Base-by-base conservation (phyloP, 2,797 vertebrate genomes). In the Eupleurogrammus muticus region DNA sequence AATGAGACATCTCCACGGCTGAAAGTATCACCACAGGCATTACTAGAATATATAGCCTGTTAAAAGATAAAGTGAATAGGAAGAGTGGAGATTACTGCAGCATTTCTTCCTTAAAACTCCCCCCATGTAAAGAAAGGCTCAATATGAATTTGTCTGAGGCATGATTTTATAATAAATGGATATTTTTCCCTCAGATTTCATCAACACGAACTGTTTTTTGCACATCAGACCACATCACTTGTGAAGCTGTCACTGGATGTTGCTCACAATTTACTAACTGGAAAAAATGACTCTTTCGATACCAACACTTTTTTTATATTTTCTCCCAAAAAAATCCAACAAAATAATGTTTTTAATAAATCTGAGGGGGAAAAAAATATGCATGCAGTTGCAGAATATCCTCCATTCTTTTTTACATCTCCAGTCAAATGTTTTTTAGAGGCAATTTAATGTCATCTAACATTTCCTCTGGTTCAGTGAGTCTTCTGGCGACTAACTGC, bases 1-100 rank as follows among this genome's bases (percentile, higher is more conserved):
- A 93, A 82, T 79, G 86, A 92, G 91, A 91, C 90, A 92, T 89
- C 84, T 72, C 80, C 77, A 68, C 24, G 76, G 71, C 88, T 85
- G 56, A 34, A 79, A 79, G 73, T 67, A 81, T 84, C 82, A 82
- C 76, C 47, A 32, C 54, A 8, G 69, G 81, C 79, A 81, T 84
- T 77, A 79, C n/a, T 36, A 73, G 70, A 75, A 87, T 81, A 83
- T 84, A 84, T 44, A 23, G 63, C 65, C 77, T 75, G 79, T 68
- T 79, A 80, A 84, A 82, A 79, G 75, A 87, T 72, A 68, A 71
- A 63, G 60, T 70, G 38, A 61, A 79, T 72, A 77, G 68, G 56
- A 68, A 40, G 47, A 79, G 59, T 65, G 66, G 19, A 53, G 35
- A 32, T 36, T 60, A 75, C 65, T 68, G 24, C 16, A 65, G 57